Percentiles rank a stretch among this genome's conserved stretches.
phyloP scores from a whole-genome alignment of 2,113 vertebrate genomes.

The Chascanopsetta lugubris region DNA sequence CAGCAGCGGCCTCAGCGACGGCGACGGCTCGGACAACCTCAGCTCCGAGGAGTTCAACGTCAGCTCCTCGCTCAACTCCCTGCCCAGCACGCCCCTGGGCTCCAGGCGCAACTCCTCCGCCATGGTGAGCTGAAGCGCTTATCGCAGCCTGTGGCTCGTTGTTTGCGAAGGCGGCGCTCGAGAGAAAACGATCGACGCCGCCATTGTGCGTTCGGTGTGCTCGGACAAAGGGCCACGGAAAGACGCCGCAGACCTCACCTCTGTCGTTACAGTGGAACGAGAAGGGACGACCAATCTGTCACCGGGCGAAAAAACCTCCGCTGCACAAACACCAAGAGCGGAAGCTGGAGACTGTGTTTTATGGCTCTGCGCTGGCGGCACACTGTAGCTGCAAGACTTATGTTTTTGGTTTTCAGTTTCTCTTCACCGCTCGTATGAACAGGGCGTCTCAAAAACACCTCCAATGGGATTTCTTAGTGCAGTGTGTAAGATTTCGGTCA shows the following conservation, averaged over 20 bases:
- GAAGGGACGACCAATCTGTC: background rate
- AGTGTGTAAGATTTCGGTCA: no score
- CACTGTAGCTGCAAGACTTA: background rate
- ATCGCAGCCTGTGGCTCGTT: constrained; percentile 23
- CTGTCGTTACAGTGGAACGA: constrained; percentile 23
- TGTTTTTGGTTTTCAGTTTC: background rate
- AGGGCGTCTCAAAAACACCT: no score
- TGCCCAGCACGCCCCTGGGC: constrained; percentile 91
- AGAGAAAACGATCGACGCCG: constrained; percentile 28
- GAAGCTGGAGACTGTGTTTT: background rate
- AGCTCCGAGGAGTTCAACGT: constrained; percentile 97
- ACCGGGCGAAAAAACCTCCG: background rate
- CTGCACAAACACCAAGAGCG: background rate
- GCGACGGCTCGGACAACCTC: constrained; percentile 96
- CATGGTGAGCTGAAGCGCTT: constrained; percentile 83
- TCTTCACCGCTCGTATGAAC: no score
- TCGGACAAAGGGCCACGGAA: constrained; percentile 32
- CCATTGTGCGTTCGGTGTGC: constrained; percentile 12
- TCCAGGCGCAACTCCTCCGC: constrained; percentile 91
- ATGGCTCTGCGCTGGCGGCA: background rate
- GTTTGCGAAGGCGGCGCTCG: constrained; percentile 15
- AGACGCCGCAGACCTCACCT: constrained; percentile 29
- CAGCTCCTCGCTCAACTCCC: constrained; percentile 94
- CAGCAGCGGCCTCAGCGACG: constrained; percentile 97
- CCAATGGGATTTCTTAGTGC: no score